Base-by-base conservation (phyloP, 2,888 invertebrate species). In the Mimas tiliae region DNA sequence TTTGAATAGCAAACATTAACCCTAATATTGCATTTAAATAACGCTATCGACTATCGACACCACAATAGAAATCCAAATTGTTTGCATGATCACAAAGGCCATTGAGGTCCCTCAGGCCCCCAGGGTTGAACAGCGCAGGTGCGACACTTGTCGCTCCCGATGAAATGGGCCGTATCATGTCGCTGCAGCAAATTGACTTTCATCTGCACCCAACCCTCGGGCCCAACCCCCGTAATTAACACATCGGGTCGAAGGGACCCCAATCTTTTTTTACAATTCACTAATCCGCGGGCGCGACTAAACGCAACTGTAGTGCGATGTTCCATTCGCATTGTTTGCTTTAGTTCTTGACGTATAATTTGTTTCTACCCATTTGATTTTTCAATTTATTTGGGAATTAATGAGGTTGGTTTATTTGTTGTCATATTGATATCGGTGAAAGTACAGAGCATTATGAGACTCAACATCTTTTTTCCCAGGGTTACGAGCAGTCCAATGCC, bases 161-260 rank as follows among this genome's bases (percentile, higher is more conserved):
- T 90, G 93, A 94, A 95, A 95, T 95, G 95, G 94, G 94, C 94
- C 93, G 93, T 94, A 94, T 94, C 95, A 94, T 95, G 95, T 94
- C 91, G 94, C 93, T 91, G 94, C 91, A 94, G 94, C 94, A 95
- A 95, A 95, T 95, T 95, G 95, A 94, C 94, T 94, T 93, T 90
- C 94, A 91, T 94, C 93, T 92, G 93, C 89, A 82, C 81, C 75
- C 82, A 85, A 83, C 90, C 89, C 91, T 86, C 88, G 82, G 82
- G 84, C 77, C 88, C 91, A 87, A 86, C 94, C 94, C 94, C 89
- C 87, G 87, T 93, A 94, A 94, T 94, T 94, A 94, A 94, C 94
- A 94, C 94, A 87, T 94, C 85, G 91, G 87, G 83, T 85, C 85
- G 82, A 81, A 83, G 79, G 81, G 82, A 83, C 91, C 91, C 91